Percentiles rank a stretch among this genome's conserved stretches.
Conservation (phyloP, 2,113 vertebrate species). For the Ictidomys tridecemlineatus region DNA sequence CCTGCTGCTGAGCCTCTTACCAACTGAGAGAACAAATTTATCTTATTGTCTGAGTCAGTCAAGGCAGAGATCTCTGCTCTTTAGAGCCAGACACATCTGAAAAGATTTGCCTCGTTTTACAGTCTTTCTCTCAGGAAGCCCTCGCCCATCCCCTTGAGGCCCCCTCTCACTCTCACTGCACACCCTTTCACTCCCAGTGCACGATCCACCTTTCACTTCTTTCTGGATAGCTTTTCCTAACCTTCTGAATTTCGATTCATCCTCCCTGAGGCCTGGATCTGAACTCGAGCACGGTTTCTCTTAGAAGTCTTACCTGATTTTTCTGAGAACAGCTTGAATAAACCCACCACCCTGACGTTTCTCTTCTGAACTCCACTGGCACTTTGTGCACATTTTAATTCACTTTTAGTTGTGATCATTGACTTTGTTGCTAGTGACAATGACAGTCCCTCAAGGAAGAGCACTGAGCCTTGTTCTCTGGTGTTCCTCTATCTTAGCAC, state of each 20-base stretch:
- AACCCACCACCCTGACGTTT: background rate
- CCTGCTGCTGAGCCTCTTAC: background rate
- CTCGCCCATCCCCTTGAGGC: background rate
- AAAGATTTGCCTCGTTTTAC: background rate
- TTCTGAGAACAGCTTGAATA: background rate
- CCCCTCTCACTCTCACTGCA: background rate
- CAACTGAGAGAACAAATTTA: background rate
- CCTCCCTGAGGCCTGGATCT: background rate
- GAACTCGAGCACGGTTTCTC: background rate
- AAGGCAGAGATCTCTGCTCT: background rate
- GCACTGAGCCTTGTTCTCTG: background rate
- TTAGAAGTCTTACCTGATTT: background rate
- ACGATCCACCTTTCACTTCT: background rate
- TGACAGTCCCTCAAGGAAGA: background rate
- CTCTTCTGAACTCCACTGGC: background rate
- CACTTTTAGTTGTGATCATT: background rate
- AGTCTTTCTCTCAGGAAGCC: background rate
- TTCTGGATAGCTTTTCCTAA: background rate
- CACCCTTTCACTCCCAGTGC: background rate
- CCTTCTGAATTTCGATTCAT: background rate
- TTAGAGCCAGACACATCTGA: background rate
- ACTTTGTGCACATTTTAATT: background rate
- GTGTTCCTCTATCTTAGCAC: background rate
- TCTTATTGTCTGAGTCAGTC: slow-evolving; percentile 25
- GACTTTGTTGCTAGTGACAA: background rate